Evolutionary conservation across 1,140 invertebrate genomes (phyloP).

Genomic region (Drosophila pandora): DNA sequence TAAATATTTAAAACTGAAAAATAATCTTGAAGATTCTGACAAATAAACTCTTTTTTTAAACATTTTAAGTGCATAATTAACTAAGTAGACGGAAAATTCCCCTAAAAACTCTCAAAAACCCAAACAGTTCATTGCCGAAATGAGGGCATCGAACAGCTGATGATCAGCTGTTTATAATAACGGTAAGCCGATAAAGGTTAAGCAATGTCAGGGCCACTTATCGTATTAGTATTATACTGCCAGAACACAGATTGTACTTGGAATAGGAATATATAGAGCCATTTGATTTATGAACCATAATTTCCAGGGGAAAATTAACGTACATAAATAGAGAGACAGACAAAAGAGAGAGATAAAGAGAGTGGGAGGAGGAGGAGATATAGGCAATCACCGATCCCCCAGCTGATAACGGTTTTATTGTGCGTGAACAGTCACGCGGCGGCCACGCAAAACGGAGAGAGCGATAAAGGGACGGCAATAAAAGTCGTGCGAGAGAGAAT

Average conservation of each 20-base stretch:
- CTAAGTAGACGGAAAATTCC: too few species aligned
- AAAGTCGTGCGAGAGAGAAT: slow-evolving; percentile 5
- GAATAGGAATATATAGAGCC: background rate
- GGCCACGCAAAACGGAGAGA: slow-evolving; percentile 38
- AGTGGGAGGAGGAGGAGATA: background rate
- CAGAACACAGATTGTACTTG: background rate
- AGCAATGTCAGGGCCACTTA: background rate
- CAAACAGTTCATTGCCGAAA: too few species aligned
- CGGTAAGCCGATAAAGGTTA: background rate
- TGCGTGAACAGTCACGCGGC: slow-evolving; percentile 51
- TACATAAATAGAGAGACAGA: slow-evolving; percentile 46
- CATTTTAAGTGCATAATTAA: too few species aligned
- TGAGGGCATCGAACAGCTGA: background rate
- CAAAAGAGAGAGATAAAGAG: background rate
- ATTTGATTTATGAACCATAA: background rate
- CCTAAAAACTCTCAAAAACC: too few species aligned
- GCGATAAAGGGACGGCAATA: background rate
- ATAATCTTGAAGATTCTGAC: too few species aligned
- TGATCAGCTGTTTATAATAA: background rate
- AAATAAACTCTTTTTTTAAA: too few species aligned
- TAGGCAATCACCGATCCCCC: slow-evolving; percentile 20
- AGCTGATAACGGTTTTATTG: slow-evolving; percentile 17
- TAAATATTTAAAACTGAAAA: too few species aligned
- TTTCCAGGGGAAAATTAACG: slow-evolving; percentile 37
- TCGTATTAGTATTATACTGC: background rate